Percentiles rank a stretch among this genome's conserved stretches.
Conservation (phyloP, 1,140 invertebrate species). For the Pristionchus pacificus region DNA sequence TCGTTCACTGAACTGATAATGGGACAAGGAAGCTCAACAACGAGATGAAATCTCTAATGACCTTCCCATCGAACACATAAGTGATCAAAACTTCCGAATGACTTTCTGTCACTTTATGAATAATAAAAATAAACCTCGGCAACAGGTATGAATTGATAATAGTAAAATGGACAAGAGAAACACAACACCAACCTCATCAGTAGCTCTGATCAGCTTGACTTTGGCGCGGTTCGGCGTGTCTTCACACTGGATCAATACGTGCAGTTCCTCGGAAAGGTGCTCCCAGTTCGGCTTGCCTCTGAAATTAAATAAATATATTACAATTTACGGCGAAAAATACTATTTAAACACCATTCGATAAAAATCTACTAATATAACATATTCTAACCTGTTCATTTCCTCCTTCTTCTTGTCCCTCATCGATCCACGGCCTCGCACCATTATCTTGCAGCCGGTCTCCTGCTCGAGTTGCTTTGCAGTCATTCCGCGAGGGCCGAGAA, state of each 20-base stretch:
- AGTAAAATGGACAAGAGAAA: too few relatives aligned
- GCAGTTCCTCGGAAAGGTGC: constrained; percentile 95
- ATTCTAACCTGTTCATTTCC: constrained; percentile 72
- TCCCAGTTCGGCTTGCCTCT: constrained; percentile 99
- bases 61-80: too few relatives aligned
- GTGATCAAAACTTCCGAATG: too few relatives aligned
- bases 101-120: too few relatives aligned
- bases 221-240: constrained; percentile 93
- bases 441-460: constrained; percentile 99
- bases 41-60: too few relatives aligned
- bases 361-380: too few relatives aligned
- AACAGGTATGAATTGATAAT: too few relatives aligned
- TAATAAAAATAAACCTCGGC: too few relatives aligned
- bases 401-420: constrained; percentile 99
- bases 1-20: too few relatives aligned
- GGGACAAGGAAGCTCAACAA: too few relatives aligned
- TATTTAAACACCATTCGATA: too few relatives aligned
- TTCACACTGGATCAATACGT: constrained; percentile 95
- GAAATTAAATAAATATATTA: not conserved
- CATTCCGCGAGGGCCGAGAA: constrained; percentile 96
- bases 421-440: constrained; percentile 98
- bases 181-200: constrained; percentile 72
- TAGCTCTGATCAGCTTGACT: constrained; percentile 85
- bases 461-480: constrained; percentile 98
- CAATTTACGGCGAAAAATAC: not conserved